A percentile compares a stretch with the other conserved stretches of the same genome.
phyloP scores from a whole-genome alignment of 2,797 vertebrate genomes.

The Paratrypauchen microcephalus region DNA sequence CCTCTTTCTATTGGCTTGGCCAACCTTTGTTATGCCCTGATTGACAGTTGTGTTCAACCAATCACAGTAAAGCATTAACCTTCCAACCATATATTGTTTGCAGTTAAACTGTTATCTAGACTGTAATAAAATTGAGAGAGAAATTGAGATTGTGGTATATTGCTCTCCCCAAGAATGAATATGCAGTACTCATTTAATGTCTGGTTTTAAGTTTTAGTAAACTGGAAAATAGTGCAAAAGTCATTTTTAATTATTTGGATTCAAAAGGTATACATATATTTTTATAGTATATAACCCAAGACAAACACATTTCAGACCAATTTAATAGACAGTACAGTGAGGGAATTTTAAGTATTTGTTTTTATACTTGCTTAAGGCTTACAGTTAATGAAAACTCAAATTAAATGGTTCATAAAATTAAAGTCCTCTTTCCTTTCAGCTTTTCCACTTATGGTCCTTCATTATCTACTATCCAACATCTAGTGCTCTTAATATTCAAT shows the following conservation, averaged over 20 bases:
- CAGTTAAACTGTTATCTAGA: background rate
- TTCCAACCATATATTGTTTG: background rate
- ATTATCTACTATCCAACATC: background rate
- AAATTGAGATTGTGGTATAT: too few relatives aligned
- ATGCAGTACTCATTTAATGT: too few relatives aligned
- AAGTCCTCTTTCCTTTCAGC: background rate
- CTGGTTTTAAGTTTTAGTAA: background rate
- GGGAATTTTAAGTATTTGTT: conserved; percentile 25
- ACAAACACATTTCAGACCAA: background rate
- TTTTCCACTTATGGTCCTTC: background rate
- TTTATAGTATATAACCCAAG: background rate
- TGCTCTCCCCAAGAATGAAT: too few relatives aligned
- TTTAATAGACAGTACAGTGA: conserved; percentile 23
- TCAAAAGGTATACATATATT: background rate
- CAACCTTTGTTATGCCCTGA: too few relatives aligned
- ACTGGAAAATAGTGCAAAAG: background rate
- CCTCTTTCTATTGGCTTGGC: too few relatives aligned
- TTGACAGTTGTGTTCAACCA: too few relatives aligned
- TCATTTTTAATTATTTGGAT: background rate
- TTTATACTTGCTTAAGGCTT: conserved; percentile 2
- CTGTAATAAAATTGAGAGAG: too few relatives aligned
- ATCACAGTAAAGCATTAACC: background rate
- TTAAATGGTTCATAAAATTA: conserved; percentile 5
- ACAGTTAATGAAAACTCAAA: background rate
- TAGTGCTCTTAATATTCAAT: background rate